Evolutionary conservation across 2,797 vertebrate genomes (phyloP), one percentile per base, ranked within the genome.

Genomic region (Acestrorhynchus altus): DNA sequence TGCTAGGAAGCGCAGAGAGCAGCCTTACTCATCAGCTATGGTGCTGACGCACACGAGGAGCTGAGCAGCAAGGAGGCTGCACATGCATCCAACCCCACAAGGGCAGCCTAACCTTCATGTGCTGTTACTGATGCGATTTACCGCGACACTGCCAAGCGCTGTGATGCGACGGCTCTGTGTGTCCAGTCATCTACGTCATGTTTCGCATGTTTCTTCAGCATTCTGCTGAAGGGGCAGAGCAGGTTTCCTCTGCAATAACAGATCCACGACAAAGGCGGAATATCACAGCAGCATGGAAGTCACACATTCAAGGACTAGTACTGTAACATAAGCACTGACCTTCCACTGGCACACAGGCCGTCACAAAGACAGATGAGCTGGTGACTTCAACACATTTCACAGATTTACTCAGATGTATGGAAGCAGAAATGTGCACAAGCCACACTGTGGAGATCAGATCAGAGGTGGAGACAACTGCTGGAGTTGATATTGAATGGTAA

Each of bases 51-150:
- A 86, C 75, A 87, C 3, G 18, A 83, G 49, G 82, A 85, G 84
- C 81, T 79, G 73, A 86, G 84, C 83, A 85, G 82, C 68, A 72
- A 66, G 83, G 74, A 82, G 74, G 67, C 87, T 51, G 64, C 79
- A 85, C 73, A 84, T 90, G 87, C 85, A 90, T 81, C 88, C 85
- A 86, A 90, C 84, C 65, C 79, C 88, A 89, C 91, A 94, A 94
- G 92, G 92, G 70, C 92, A 91, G 35, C 4, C 72, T 89, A 90
- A 92, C 92, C 92, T 93, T 93, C 91, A 91, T 40, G 74, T 85
- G 85, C 84, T 77, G 86, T 85, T 86, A 84, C 83, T 67, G 82
- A 89, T 77, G 85, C 77, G 82, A 84, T 84, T 74, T 86, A 80
- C 80, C 80, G 75, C 8, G 35, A 64, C 56, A 42, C 78, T 26